phyloP scores from a whole-genome alignment of 2,113 vertebrate species.

The Irena cyanogastra region DNA sequence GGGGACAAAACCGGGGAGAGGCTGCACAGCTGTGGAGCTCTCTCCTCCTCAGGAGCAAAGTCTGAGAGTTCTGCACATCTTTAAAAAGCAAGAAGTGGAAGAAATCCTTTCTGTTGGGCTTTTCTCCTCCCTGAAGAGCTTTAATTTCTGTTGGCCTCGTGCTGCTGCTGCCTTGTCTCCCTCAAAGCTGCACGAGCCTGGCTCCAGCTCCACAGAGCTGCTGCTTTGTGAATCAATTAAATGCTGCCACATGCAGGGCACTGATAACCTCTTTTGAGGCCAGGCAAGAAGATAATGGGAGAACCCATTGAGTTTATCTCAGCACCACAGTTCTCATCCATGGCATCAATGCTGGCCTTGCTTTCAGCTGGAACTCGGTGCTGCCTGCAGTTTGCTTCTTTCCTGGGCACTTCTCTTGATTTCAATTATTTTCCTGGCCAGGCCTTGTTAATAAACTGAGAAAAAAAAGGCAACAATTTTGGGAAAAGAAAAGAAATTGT shows the following conservation, averaged over 20 bases:
- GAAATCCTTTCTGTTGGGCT: not conserved
- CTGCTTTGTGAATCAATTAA: constrained; percentile 38
- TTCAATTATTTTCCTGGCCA: not conserved
- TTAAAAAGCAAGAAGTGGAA: not conserved
- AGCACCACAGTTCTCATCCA: not conserved
- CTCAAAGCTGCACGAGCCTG: not conserved
- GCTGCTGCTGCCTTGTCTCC: not conserved
- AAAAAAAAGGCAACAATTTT: not conserved
- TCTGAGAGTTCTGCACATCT: not conserved
- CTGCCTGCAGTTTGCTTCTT: not conserved
- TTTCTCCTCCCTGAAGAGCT: not conserved
- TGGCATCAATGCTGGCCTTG: constrained; percentile 8
- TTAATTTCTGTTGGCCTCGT: not conserved
- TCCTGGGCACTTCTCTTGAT: not conserved
- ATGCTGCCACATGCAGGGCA: constrained; percentile 14
- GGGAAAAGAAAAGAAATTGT: not conserved
- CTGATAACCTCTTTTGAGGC: constrained; percentile 12
- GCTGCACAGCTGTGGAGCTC: not conserved
- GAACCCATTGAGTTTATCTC: constrained; percentile 41
- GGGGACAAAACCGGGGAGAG: not conserved
- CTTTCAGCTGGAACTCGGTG: not conserved
- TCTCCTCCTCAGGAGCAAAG: not conserved
- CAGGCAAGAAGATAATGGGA: constrained; percentile 1
- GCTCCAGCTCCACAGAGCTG: constrained; percentile 4
- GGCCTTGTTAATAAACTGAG: not conserved